These are phyloP conservation scores for Zaprionus capensis DNA, from an alignment of 1,140 invertebrate species.

Conservation along the genomic window DNA sequence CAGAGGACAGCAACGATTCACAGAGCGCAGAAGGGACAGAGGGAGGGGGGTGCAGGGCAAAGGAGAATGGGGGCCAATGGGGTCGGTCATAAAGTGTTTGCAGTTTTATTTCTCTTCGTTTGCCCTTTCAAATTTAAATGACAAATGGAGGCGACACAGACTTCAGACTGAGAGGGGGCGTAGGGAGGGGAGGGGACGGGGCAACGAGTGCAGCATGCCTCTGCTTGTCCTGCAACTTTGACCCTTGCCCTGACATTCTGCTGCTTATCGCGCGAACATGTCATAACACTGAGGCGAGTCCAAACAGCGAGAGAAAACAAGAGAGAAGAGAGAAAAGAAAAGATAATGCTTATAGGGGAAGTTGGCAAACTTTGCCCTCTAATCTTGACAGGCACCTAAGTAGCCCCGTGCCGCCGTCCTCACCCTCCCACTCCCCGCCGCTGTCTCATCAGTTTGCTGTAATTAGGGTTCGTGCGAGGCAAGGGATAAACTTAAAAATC, in stretches of 20 bases:
- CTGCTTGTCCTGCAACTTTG: slow-evolving; percentile 57
- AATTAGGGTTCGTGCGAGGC: slow-evolving; percentile 58
- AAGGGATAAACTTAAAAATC: slow-evolving; percentile 63
- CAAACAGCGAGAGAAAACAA: slow-evolving; percentile 5
- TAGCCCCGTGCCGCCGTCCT: slow-evolving; percentile 8
- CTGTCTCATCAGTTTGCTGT: slow-evolving; percentile 19
- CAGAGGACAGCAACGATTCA: slow-evolving; percentile 14
- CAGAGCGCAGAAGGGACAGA: slow-evolving; percentile 1
- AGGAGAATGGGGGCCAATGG: slow-evolving; percentile 20
- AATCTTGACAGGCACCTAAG: slow-evolving; percentile 75
- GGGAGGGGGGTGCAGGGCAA: not conserved
- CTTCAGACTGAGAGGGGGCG: not conserved
- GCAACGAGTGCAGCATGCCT: slow-evolving; percentile 41
- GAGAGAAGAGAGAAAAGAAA: slow-evolving; percentile 10
- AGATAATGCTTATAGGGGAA: slow-evolving; percentile 45
- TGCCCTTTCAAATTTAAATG: slow-evolving; percentile 75
- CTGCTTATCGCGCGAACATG: slow-evolving; percentile 74
- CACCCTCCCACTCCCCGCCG: not conserved
- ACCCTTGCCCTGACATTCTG: slow-evolving; percentile 66
- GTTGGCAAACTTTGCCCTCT: slow-evolving; percentile 66
- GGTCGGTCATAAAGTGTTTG: slow-evolving; percentile 48
- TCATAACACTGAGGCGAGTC: slow-evolving; percentile 68
- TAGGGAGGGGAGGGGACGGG: not conserved
- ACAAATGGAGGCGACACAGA: slow-evolving; percentile 62
- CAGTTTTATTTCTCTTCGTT: slow-evolving; percentile 63